A percentile compares a stretch with the other conserved stretches of the same genome.
Evolutionary conservation across 2,113 vertebrate species (phyloP).

Genomic region (Hippolais icterina): DNA sequence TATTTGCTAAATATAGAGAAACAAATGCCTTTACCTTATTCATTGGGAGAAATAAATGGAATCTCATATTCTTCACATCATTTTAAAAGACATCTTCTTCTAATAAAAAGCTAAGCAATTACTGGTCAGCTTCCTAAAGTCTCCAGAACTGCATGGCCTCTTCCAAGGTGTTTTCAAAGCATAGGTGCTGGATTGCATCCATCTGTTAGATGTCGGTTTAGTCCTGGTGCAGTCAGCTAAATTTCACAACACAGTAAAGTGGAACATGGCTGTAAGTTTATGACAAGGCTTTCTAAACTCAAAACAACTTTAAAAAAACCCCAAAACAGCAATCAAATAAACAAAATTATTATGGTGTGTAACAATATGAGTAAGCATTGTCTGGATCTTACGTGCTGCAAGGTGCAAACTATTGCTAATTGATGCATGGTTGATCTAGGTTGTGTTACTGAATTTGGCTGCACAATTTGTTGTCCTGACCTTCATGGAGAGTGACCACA

Average conservation of each 20-base stretch:
- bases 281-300: neutral
- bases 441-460: neutral
- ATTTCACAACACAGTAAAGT: neutral
- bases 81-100: neutral
- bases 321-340: neutral
- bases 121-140: neutral
- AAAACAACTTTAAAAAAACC: neutral
- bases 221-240: neutral
- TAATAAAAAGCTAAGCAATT: neutral
- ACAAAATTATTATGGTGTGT: neutral
- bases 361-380: neutral
- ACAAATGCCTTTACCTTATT: neutral
- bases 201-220: neutral
- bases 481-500: neutral
- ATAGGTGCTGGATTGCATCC: neutral
- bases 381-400: neutral
- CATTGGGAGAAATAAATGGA: neutral
- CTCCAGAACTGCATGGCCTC: neutral
- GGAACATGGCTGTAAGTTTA: neutral
- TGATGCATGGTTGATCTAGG: neutral
- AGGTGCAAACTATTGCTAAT: neutral
- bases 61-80: neutral
- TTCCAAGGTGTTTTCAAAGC: neutral
- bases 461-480: neutral
- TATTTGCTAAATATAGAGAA: neutral